Evolutionary conservation across 2,888 invertebrate species (phyloP), one percentile per base, ranked within the genome.

Genomic region (Tetranychus truncatus): DNA sequence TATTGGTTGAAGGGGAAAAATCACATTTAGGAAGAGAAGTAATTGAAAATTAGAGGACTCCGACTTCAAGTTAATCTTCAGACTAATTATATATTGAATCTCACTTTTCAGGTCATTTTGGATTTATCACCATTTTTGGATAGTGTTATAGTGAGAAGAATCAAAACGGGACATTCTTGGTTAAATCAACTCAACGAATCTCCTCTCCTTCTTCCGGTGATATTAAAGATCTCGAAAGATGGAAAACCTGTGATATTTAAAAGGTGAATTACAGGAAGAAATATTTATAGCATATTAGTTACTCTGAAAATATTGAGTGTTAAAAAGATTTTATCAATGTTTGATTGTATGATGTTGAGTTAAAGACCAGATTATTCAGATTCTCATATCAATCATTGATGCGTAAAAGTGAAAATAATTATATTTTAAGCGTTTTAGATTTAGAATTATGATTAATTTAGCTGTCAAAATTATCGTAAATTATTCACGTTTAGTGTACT

Each of bases 171-270:
- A 7, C 20, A 69, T 21, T 11, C n/a, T 6, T 69, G 69, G 69
- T 21, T 69, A 11, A 21, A 69, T 9, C 55, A 55, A 55, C 15
- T 55, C 9, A 55, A 55, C 9, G 55, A 55, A 55, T 55, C 55
- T 15, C 55, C 55, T 55, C 55, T 55, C 15, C 55, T 55, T 55
- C 55, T 55, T 15, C 55, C 55, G 9, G 55, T 55, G 9, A 55
- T 55, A 15, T 15, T 55, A 55, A 55, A 55, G 55, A 55, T 55
- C 55, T 6, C 55, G 9, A 55, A 55, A 55, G 55, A 15, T 15
- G 55, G 55, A 55, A 55, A 55, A 55, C 55, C 55, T 55, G 55
- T 55, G 55, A 55, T 55, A 55, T 55, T 55, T 55, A 55, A 55
- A 55, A 55, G 55, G 55, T 55, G 15, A 55, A 15, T 55, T 55